Percentiles rank a stretch among this genome's conserved stretches.
Conservation (phyloP, 2,797 vertebrate species). For the Sebastes vulpes region DNA sequence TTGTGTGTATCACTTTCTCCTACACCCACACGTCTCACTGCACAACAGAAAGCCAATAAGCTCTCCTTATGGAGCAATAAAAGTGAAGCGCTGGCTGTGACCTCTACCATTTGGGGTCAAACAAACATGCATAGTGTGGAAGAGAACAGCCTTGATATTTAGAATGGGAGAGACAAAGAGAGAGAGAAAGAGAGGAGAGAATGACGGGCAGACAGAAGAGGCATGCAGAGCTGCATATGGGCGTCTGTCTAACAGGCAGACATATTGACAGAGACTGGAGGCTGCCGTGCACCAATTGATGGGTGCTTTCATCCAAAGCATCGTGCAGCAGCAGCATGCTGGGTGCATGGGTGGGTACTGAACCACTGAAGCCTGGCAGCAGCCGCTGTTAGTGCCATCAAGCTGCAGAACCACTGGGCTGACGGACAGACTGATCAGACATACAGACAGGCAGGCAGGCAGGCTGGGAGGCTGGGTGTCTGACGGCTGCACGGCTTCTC, state of each 20-base stretch:
- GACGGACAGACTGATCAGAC: not conserved
- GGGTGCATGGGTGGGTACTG: slow-evolving; percentile 27
- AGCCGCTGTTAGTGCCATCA: not conserved
- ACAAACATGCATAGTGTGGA: not conserved
- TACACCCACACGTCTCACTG: not conserved
- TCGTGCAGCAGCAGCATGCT: not conserved
- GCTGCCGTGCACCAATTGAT: slow-evolving; percentile 18
- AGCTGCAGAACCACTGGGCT: slow-evolving; percentile 15
- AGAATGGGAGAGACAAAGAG: slow-evolving; percentile 3
- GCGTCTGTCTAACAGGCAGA: slow-evolving; percentile 33
- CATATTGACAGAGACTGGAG: slow-evolving; percentile 8
- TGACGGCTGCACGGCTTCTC: slow-evolving; percentile 71
- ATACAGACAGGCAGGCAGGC: not conserved
- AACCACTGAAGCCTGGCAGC: slow-evolving; percentile 2
- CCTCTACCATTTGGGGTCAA: slow-evolving; percentile 31
- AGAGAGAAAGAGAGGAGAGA: not conserved
- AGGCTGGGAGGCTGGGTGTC: slow-evolving; percentile 18
- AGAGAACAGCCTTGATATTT: not conserved
- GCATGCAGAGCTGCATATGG: slow-evolving; percentile 17
- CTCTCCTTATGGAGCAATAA: not conserved
- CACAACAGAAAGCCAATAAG: slow-evolving; percentile 27
- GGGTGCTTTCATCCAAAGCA: slow-evolving; percentile 26
- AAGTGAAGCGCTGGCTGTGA: slow-evolving; percentile 2
- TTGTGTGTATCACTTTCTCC: not conserved
- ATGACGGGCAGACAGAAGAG: not conserved